Base-by-base conservation (phyloP, 2,888 invertebrate species). In the Proisotoma minuta region DNA sequence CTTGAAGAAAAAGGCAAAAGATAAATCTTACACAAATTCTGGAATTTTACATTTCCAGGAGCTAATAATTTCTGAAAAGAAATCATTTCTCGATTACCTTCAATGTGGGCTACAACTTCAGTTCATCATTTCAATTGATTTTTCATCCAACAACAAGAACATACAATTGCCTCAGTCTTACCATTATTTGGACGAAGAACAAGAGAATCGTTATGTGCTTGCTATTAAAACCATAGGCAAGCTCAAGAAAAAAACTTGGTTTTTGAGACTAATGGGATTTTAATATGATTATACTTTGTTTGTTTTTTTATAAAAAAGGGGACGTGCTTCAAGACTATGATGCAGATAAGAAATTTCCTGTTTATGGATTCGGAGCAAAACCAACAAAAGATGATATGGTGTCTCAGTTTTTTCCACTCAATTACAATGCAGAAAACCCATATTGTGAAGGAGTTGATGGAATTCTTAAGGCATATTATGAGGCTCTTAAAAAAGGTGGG, bases 81-180 rank as follows among this genome's bases (percentile, higher is more conserved):
- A 72, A 18, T 64, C 75, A 4, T 82, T 83, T 74, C 72, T 82
- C 50, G 82, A 83, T 70, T 83, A 78, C 73, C 78, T 83, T 43
- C 76, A 78, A 62, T 78, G 78, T 48, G 81, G 82, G 76, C 43
- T 63, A 28, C 61, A 66, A 63, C 68, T 77, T 23, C 74, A 77
- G 68, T 77, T 76, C 57, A 77, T 77, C 1, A 75, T 77, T 39
- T 77, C 77, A 3, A 71, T 77, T 24, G 77, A 77, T 66, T 77
- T 77, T 57, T 77, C 77, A 15, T 76, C 76, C 3, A 76, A 76
- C 10, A 77, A 77, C 65, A 77, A 57, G 51, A 62, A 23, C 28
- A 27, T 49, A 23, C 48, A 49, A 18, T 22, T 40, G 22, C 54
- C 40, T 34, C 22, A 20, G 39, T 40, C 54, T 2, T 74, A 80